A percentile compares a stretch with the other conserved stretches of the same genome.
phyloP scores from a whole-genome alignment of 2,797 vertebrate species.

The Onychomys torridus region DNA sequence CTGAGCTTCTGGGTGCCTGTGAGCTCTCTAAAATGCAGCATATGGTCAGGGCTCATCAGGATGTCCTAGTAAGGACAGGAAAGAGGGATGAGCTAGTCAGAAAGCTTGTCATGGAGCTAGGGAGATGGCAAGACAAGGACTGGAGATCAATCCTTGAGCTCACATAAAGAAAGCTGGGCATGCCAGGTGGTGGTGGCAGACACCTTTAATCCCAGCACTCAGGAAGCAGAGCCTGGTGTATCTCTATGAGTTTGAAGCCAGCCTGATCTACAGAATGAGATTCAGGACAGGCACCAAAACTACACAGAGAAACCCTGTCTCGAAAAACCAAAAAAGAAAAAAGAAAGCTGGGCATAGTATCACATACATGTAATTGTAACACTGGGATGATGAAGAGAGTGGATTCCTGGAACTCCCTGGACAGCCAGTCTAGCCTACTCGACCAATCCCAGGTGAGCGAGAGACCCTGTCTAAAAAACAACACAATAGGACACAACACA shows the following conservation, averaged over 20 bases:
- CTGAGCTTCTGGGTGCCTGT: not conserved
- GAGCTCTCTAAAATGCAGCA: not conserved
- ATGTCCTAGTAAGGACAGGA: not conserved
- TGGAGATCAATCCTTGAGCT: not conserved
- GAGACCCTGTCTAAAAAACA: not conserved
- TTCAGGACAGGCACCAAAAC: no score
- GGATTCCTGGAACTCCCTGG: not conserved
- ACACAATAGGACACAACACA: not conserved
- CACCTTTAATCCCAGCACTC: no score
- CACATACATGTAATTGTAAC: not conserved
- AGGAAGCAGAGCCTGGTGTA: no score
- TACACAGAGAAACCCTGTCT: no score
- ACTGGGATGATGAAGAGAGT: not conserved
- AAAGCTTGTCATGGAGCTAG: not conserved
- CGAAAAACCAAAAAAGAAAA: no score
- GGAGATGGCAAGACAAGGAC: not conserved
- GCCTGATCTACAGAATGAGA: no score
- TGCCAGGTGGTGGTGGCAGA: no score
- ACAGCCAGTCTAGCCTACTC: not conserved
- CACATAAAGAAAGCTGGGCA: not conserved
- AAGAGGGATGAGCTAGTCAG: not conserved
- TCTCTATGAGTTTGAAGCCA: no score
- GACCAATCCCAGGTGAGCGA: not conserved
- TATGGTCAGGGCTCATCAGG: not conserved
- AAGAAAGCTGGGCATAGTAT: not conserved